phyloP scores from a whole-genome alignment of 2,888 invertebrate genomes.

The Epirrhoe tristata region DNA sequence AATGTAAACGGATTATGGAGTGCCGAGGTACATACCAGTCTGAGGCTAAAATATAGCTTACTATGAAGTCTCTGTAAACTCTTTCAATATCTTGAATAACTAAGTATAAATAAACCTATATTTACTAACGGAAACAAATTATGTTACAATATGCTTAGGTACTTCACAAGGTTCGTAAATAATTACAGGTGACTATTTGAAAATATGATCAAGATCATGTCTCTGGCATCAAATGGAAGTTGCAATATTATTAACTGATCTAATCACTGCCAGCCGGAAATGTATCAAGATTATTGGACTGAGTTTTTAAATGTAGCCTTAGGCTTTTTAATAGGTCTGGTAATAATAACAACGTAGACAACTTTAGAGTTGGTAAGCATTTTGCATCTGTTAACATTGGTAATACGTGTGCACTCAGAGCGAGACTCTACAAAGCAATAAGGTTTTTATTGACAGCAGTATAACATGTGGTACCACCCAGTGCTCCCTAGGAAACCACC shows the following conservation, averaged over 20 bases:
- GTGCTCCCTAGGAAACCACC: slow-evolving; percentile 44
- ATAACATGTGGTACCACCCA: slow-evolving; percentile 52
- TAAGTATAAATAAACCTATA: no score
- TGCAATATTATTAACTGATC: neutral
- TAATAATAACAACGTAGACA: neutral
- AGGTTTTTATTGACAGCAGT: slow-evolving; percentile 45
- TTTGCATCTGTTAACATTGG: neutral
- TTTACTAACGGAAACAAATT: no score
- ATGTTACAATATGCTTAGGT: neutral
- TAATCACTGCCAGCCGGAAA: neutral
- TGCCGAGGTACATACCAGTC: slow-evolving; percentile 9
- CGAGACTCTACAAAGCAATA: slow-evolving; percentile 33
- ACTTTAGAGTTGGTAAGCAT: neutral
- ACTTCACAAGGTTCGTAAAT: neutral
- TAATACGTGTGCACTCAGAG: slow-evolving; percentile 8
- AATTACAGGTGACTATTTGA: neutral
- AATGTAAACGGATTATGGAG: slow-evolving; percentile 25
- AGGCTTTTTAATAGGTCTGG: no score
- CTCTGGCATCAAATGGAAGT: neutral
- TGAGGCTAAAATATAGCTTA: neutral
- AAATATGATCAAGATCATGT: neutral
- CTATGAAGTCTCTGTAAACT: neutral
- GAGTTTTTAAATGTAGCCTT: no score
- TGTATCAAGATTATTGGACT: neutral
- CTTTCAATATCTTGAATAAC: neutral